A percentile compares a stretch with the other conserved stretches of the same genome.
Evolutionary conservation across 2,797 vertebrate species (phyloP).

Genomic region (Enteromius trimaculatus): DNA sequence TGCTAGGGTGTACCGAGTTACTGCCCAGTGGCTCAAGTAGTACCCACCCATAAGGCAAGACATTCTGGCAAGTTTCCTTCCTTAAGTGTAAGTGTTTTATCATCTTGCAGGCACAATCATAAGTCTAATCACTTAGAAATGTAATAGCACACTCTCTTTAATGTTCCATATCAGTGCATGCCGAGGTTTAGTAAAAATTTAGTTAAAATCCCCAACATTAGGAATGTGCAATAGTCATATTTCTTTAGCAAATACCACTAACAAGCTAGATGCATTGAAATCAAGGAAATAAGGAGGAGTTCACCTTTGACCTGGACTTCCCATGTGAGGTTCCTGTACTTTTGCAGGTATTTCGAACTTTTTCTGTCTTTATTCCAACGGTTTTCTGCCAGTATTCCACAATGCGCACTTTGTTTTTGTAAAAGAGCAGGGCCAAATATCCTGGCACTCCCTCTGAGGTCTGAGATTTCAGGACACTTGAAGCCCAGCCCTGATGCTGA

Average conservation of each 20-base stretch:
- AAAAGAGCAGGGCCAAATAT: constrained; percentile 11
- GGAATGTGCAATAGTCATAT: neutral
- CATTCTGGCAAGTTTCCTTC: neutral
- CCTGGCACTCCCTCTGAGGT: constrained; percentile 29
- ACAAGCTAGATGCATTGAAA: neutral
- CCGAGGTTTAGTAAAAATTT: neutral
- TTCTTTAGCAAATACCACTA: neutral
- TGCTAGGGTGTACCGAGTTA: neutral
- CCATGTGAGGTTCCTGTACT: constrained; percentile 44
- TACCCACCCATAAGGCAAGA: neutral
- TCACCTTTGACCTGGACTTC: constrained; percentile 57
- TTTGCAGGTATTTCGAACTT: neutral
- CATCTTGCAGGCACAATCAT: neutral
- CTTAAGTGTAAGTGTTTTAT: neutral
- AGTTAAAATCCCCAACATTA: neutral
- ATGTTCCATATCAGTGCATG: neutral
- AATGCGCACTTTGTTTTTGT: neutral
- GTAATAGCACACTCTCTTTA: neutral
- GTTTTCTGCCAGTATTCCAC: constrained; percentile 27
- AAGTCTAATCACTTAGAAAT: neutral
- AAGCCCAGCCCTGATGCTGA: constrained; percentile 58
- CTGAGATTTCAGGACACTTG: constrained; percentile 52
- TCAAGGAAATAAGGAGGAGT: constrained; percentile 27
- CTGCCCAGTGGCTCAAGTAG: neutral
- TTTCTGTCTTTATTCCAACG: constrained; percentile 2